Evolutionary conservation across 2,888 invertebrate genomes (phyloP).

Genomic region (Papilio protenor): DNA sequence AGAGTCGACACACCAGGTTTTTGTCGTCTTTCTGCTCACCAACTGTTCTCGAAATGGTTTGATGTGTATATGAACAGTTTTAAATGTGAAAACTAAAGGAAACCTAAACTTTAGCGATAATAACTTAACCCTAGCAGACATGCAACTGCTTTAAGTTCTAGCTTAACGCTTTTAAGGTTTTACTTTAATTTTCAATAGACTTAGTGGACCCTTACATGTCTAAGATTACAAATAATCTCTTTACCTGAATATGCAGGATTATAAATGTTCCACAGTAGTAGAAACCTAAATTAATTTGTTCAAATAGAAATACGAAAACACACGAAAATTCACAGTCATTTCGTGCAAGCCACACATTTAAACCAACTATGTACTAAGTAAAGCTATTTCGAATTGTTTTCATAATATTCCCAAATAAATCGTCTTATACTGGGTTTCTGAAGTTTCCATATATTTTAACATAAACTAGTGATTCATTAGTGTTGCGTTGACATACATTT

Average conservation of each 20-base stretch:
- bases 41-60: no score
- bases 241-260: not conserved
- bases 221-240: not conserved
- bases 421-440: no score
- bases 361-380: not conserved
- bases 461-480: no score
- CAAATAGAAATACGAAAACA: not conserved
- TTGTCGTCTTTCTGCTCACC: no score
- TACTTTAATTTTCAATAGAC: slow-evolving; percentile 13
- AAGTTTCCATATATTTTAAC: no score
- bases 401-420: not conserved
- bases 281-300: no score
- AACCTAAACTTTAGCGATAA: slow-evolving; percentile 16
- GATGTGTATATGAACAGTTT: no score
- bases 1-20: no score
- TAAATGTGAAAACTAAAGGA: not conserved
- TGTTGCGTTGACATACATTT: no score
- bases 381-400: not conserved
- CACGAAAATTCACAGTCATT: not conserved
- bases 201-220: not conserved
- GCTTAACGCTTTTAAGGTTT: slow-evolving; percentile 24
- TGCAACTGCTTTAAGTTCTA: not conserved
- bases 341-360: not conserved
- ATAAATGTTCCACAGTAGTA: not conserved
- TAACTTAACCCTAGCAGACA: slow-evolving; percentile 2